phyloP scores from a whole-genome alignment of 2,797 vertebrate genomes.

The Falco columbarius region DNA sequence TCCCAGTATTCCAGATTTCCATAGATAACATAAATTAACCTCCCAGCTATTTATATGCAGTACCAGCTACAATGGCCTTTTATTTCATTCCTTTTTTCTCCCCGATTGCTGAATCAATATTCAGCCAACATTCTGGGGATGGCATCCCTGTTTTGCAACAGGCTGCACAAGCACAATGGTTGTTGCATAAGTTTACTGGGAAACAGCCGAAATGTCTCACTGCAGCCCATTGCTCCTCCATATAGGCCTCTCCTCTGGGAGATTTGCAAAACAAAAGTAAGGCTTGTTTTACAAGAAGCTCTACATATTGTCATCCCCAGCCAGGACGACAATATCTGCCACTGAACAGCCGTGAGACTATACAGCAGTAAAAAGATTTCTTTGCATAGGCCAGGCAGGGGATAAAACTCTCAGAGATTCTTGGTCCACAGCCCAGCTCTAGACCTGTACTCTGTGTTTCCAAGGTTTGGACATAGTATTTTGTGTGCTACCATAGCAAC shows the following conservation, averaged over 20 bases:
- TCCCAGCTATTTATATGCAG: conserved; percentile 54
- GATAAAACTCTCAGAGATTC: conserved; percentile 6
- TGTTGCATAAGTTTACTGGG: conserved; percentile 35
- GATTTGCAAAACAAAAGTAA: conserved; percentile 43
- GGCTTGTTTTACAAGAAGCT: conserved; percentile 20
- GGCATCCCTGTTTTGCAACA: conserved; percentile 57
- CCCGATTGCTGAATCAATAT: conserved; percentile 55
- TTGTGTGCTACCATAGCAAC: conserved; percentile 64
- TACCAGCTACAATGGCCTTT: conserved; percentile 25
- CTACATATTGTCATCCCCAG: not conserved
- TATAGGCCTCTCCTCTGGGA: not conserved
- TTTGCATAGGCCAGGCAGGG: not conserved
- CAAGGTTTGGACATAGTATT: conserved; percentile 53
- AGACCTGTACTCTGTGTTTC: conserved; percentile 31
- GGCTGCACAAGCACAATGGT: conserved; percentile 61
- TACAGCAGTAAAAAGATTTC: not conserved
- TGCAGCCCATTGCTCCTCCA: not conserved
- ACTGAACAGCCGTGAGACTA: not conserved
- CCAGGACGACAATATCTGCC: not conserved
- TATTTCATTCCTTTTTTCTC: conserved; percentile 35
- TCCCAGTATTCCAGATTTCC: conserved; percentile 72
- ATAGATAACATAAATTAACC: conserved; percentile 74
- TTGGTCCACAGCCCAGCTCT: conserved; percentile 46
- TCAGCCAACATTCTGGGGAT: conserved; percentile 49
- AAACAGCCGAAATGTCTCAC: not conserved